These are phyloP conservation scores for Dryocosmus kuriphilus DNA, from an alignment of 2,888 invertebrate species.

Conservation along the genomic window DNA sequence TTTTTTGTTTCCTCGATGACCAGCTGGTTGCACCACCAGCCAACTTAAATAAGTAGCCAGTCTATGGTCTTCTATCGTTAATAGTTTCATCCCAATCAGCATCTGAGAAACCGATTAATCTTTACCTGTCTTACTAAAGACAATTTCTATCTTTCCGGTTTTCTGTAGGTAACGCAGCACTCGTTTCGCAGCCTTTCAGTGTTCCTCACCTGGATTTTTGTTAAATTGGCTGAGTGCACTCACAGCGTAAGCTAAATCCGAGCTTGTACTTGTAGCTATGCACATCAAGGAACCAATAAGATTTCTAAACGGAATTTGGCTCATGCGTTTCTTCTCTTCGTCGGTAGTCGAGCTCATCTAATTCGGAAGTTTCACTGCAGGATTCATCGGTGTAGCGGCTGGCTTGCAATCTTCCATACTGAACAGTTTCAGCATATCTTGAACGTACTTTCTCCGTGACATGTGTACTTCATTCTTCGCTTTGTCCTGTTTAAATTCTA, in stretches of 20 bases:
- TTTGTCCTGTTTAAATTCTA: too few species aligned
- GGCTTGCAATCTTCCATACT: slow-evolving; percentile 62
- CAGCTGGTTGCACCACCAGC: slow-evolving; percentile 46
- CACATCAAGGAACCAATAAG: slow-evolving; percentile 53
- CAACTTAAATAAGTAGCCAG: slow-evolving; percentile 52
- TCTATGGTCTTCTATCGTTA: slow-evolving; percentile 52
- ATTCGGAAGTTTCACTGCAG: slow-evolving; percentile 41
- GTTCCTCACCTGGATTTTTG: slow-evolving; percentile 46
- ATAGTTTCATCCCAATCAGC: slow-evolving; percentile 57
- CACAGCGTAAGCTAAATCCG: slow-evolving; percentile 52
- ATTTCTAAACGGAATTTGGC: slow-evolving; percentile 47
- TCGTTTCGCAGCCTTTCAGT: slow-evolving; percentile 59
- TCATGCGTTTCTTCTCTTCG: slow-evolving; percentile 41
- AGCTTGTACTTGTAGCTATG: slow-evolving; percentile 49
- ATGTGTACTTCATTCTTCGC: too few species aligned
- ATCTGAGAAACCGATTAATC: slow-evolving; percentile 53
- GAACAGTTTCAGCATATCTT: slow-evolving; percentile 59
- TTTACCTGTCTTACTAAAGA: slow-evolving; percentile 39
- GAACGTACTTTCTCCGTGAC: slow-evolving; percentile 59
- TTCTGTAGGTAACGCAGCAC: slow-evolving; percentile 48
- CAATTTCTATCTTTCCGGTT: slow-evolving; percentile 53
- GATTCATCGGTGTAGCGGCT: slow-evolving; percentile 59
- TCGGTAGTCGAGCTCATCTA: slow-evolving; percentile 44
- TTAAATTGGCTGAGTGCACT: slow-evolving; percentile 54
- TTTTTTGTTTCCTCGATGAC: too few species aligned